Evolutionary conservation across 2,888 invertebrate genomes (phyloP).

Genomic region (Mythimna impura): DNA sequence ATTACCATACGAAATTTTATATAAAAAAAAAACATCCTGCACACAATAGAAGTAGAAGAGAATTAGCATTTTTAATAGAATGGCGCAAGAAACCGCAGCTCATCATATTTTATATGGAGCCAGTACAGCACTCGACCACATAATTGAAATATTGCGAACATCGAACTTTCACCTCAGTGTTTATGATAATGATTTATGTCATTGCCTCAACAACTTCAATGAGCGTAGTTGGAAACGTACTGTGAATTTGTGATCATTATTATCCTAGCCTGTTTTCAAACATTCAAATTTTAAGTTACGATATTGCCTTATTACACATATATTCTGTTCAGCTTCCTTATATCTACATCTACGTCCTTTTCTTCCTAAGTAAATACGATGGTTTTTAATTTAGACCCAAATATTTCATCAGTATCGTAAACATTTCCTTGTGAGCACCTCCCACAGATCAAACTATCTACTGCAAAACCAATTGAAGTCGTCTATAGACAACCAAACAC

Average conservation of each 20-base stretch:
- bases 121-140: slow-evolving; percentile 68
- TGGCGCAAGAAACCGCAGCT: slow-evolving; percentile 68
- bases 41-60: slow-evolving; percentile 30
- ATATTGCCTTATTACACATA: too few species aligned
- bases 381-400: neutral
- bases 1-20: slow-evolving; percentile 14
- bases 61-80: slow-evolving; percentile 60
- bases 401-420: neutral
- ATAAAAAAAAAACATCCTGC: slow-evolving; percentile 22
- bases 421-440: neutral
- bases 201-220: slow-evolving; percentile 41
- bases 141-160: slow-evolving; percentile 62
- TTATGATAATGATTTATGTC: slow-evolving; percentile 49
- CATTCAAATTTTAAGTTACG: neutral
- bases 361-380: neutral
- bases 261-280: neutral
- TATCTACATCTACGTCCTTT: neutral
- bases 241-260: neutral
- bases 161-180: slow-evolving; percentile 67
- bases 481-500: neutral
- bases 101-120: slow-evolving; percentile 70
- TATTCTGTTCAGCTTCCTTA: too few species aligned
- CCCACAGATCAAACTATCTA: too few species aligned
- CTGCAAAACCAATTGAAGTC: neutral
- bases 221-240: neutral